Percentiles rank a stretch among this genome's conserved stretches.
These are phyloP conservation scores for Zaprionus gabonicus DNA, from an alignment of 1,140 invertebrate species.

Conservation along the genomic window DNA sequence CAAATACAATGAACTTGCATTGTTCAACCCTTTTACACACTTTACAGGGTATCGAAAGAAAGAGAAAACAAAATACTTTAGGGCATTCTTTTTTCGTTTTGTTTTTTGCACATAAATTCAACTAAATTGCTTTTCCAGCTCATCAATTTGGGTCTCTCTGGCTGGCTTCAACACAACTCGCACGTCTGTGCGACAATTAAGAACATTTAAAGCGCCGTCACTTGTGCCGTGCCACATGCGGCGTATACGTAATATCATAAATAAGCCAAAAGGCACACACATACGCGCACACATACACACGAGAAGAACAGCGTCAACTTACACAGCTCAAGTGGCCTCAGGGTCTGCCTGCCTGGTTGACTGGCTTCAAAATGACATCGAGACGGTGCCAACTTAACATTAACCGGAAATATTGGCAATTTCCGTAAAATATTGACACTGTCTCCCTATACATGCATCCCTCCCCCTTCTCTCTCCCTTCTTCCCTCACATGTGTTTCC, in stretches of 20 bases:
- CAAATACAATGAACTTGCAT: too few species aligned
- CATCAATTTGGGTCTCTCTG: conserved; percentile 53
- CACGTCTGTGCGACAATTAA: conserved; percentile 61
- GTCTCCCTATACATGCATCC: neutral
- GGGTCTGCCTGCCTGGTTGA: conserved; percentile 1
- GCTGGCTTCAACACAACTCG: conserved; percentile 14
- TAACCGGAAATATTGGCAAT: conserved; percentile 81
- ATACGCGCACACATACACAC: neutral
- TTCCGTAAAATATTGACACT: conserved; percentile 72
- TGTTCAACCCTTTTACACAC: neutral
- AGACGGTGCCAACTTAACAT: conserved; percentile 61
- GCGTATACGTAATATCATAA: conserved; percentile 63
- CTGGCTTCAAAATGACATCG: conserved; percentile 7
- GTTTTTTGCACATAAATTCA: conserved; percentile 63
- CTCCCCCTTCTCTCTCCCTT: too few species aligned
- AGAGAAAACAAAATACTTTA: conserved; percentile 4
- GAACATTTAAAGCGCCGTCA: conserved; percentile 43
- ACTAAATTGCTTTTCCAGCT: conserved; percentile 70
- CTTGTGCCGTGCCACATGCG: conserved; percentile 24
- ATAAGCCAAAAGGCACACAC: conserved; percentile 32
- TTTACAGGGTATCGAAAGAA: neutral
- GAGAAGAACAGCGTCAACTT: conserved; percentile 1
- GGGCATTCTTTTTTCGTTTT: neutral
- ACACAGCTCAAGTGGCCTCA: conserved; percentile 36
- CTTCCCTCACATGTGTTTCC: too few species aligned